These are phyloP conservation scores for Dipodomys merriami DNA, from an alignment of 2,113 vertebrate species.

Conservation along the genomic window DNA sequence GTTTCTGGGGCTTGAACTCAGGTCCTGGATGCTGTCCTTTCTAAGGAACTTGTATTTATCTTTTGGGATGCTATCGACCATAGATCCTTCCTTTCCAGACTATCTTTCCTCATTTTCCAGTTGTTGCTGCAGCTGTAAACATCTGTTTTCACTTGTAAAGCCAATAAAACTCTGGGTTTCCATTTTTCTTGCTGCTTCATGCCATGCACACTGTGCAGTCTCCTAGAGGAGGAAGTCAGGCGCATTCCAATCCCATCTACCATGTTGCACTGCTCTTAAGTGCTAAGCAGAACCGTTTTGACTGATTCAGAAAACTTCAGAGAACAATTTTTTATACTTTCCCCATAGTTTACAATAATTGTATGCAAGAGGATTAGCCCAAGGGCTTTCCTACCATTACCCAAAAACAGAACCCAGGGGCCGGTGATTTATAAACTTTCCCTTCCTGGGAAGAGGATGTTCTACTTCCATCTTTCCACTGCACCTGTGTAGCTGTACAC, in stretches of 20 bases:
- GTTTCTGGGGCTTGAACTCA: too few relatives aligned
- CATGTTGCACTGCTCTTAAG: not conserved
- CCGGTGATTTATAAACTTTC: not conserved
- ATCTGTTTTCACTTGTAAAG: not conserved
- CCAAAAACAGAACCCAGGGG: not conserved
- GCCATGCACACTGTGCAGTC: not conserved
- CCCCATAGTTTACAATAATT: not conserved
- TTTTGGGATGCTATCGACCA: not conserved
- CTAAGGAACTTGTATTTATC: not conserved
- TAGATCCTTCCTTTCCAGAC: not conserved
- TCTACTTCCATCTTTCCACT: not conserved
- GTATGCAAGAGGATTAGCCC: not conserved
- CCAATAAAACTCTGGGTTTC: not conserved
- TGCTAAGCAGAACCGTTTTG: not conserved
- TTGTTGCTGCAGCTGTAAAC: not conserved
- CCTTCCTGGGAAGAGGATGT: not conserved
- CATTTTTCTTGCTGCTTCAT: not conserved
- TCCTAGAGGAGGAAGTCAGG: not conserved
- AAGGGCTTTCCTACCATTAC: not conserved
- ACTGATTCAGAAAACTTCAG: not conserved
- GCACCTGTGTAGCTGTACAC: not conserved
- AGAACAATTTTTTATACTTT: not conserved
- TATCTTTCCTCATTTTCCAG: not conserved
- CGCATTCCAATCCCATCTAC: not conserved
- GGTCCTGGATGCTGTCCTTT: too few relatives aligned